Conservation (phyloP, 2,797 vertebrate species). For the Xenops minutus region DNA sequence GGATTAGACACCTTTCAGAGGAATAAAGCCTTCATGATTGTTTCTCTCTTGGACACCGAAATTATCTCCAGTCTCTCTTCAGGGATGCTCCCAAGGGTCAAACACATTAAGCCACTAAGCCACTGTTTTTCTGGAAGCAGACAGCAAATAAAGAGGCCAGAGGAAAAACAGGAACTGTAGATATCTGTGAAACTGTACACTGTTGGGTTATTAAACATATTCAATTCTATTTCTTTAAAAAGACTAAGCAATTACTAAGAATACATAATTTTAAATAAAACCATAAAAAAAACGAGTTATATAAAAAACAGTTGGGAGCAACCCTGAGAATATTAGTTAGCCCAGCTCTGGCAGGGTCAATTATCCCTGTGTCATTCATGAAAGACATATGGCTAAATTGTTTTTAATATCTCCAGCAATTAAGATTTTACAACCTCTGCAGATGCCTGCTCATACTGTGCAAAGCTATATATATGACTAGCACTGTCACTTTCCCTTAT, state of each 20-base stretch:
- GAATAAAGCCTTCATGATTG: background rate
- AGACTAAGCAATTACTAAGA: background rate
- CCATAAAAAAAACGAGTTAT: background rate
- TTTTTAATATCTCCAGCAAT: conserved; percentile 30
- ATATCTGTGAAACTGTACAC: background rate
- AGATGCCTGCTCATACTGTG: background rate
- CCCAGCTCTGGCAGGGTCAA: background rate
- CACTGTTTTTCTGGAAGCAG: background rate
- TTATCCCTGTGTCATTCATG: background rate
- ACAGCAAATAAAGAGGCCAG: background rate
- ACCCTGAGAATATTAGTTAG: background rate
- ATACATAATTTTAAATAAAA: background rate
- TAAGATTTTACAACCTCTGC: conserved; percentile 16
- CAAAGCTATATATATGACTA: background rate
- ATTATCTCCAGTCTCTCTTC: background rate
- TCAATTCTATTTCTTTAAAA: background rate
- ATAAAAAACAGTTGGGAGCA: background rate
- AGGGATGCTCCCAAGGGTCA: background rate
- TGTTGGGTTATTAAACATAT: background rate
- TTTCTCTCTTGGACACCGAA: background rate
- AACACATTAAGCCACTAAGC: background rate
- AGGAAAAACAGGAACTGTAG: background rate
- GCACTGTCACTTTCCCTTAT: background rate
- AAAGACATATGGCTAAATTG: background rate
- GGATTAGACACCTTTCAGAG: background rate